phyloP scores from a whole-genome alignment of 2,888 invertebrate species.

The Macropis europaea region DNA sequence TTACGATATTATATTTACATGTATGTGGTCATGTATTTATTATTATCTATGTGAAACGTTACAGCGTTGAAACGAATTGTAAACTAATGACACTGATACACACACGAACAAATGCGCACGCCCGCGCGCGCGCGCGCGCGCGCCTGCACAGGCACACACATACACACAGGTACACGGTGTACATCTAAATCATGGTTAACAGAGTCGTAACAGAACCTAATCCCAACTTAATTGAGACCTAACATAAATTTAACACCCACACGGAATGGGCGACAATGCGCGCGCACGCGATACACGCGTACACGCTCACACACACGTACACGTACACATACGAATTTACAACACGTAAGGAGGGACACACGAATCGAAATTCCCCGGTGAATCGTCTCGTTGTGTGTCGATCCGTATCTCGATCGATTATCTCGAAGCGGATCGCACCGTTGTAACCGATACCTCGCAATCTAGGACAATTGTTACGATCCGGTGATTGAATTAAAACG shows the following conservation, averaged over 20 bases:
- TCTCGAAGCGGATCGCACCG: slow-evolving; percentile 13
- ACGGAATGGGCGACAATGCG: too few relatives aligned
- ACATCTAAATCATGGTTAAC: too few relatives aligned
- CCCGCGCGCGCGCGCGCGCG: not conserved
- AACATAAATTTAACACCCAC: too few relatives aligned
- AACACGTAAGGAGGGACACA: not conserved
- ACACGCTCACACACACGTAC: slow-evolving; percentile 2
- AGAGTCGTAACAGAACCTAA: too few relatives aligned
- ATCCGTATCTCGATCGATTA: slow-evolving; percentile 41
- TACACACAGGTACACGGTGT: not conserved
- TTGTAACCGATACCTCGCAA: slow-evolving; percentile 68
- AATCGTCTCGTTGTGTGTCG: slow-evolving; percentile 33
- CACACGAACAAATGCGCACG: not conserved
- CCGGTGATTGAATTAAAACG: slow-evolving; percentile 34
- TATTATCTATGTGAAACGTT: slow-evolving; percentile 65
- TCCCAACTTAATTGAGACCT: too few relatives aligned
- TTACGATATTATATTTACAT: slow-evolving; percentile 72
- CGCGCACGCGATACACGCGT: not conserved
- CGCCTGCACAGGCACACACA: not conserved
- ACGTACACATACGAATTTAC: not conserved
- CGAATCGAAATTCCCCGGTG: slow-evolving; percentile 20
- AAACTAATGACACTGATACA: slow-evolving; percentile 24
- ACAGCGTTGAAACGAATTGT: slow-evolving; percentile 59
- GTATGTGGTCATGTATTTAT: slow-evolving; percentile 70
- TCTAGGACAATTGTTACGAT: slow-evolving; percentile 62